Evolutionary conservation across 1,140 invertebrate species (phyloP), one percentile per base, ranked within the genome.

Genomic region (Drosophila persimilis): DNA sequence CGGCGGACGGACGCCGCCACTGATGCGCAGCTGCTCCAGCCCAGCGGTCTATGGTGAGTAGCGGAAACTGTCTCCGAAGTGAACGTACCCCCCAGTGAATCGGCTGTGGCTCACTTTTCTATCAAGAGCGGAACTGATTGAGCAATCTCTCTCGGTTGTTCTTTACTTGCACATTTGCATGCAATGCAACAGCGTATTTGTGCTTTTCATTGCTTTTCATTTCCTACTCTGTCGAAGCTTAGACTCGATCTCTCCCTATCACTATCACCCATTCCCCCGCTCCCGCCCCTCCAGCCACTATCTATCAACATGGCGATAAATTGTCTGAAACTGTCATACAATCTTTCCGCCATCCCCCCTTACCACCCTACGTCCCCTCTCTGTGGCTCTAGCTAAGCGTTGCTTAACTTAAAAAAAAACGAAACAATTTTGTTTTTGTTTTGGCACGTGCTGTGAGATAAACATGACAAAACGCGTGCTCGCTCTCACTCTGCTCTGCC

Each of bases 21-120:
- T 91, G 64, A 86, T 79, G 66, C 88, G 91, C 77, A 91, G 91
- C 73, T 91, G 90, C 75, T 91, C 90, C 67, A 91, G 90, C 81
- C 91, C 91, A 57, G 91, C 91, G 63, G 86, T 91, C 55, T 90
- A 91, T 58, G 91, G 91, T 91, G 48, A 91, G 88, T 80, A 44
- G 35, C 35, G 35, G 65, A 57, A 69, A 69, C 63, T 13, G 35
- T 39, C 51, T 24, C 17, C 22, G 8, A 13, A 55, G n/a, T n/a
- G 20, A 35, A 11, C 35, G 9, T 11, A 1, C 35, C 35, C 35
- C 11, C 9, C 31, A 35, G 31, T 35, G 9, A 35, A 35, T 9
- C 31, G 9, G 31, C 31, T 35, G 9, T 39, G 35, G 3, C 35
- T 45, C 15, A 64, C 26, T 43, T 22, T 43, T 31, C 17, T 29